Percentiles rank a stretch among this genome's conserved stretches.
These are phyloP conservation scores for Tenodera sinensis DNA, from an alignment of 2,888 invertebrate species.

Conservation along the genomic window DNA sequence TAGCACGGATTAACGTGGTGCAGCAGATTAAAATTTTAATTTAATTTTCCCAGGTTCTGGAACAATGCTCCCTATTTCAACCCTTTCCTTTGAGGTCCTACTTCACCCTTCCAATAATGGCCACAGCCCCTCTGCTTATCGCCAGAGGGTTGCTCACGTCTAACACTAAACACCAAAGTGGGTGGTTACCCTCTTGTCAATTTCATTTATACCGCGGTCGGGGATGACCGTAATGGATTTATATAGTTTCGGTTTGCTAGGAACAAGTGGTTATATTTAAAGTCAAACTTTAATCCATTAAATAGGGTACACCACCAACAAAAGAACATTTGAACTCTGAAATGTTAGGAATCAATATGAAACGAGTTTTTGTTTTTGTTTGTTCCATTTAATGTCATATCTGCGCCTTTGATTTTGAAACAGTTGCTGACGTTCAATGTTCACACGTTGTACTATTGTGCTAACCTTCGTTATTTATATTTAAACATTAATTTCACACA, in stretches of 20 bases:
- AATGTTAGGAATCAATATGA: too few relatives aligned
- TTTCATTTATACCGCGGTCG: background rate
- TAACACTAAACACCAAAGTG: conserved; percentile 8
- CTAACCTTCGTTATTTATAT: too few relatives aligned
- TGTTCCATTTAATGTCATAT: too few relatives aligned
- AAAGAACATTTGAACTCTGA: too few relatives aligned
- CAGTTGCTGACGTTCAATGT: too few relatives aligned
- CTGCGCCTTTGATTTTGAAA: too few relatives aligned
- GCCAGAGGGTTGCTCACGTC: background rate
- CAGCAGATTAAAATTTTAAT: background rate
- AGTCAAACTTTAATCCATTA: too few relatives aligned
- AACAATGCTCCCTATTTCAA: background rate
- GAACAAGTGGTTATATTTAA: too few relatives aligned
- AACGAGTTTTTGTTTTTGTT: too few relatives aligned
- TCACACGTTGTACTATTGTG: too few relatives aligned
- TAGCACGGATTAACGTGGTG: background rate
- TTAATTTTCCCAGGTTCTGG: background rate
- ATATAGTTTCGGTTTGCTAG: background rate
- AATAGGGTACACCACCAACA: too few relatives aligned
- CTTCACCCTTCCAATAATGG: background rate
- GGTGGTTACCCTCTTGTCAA: background rate
- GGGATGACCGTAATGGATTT: background rate
- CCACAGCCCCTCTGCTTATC: background rate
- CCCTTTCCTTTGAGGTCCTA: background rate
- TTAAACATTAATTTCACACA: too few relatives aligned